Evolutionary conservation across 2,113 vertebrate genomes (phyloP).

Genomic region (Prionailurus bengalensis): DNA sequence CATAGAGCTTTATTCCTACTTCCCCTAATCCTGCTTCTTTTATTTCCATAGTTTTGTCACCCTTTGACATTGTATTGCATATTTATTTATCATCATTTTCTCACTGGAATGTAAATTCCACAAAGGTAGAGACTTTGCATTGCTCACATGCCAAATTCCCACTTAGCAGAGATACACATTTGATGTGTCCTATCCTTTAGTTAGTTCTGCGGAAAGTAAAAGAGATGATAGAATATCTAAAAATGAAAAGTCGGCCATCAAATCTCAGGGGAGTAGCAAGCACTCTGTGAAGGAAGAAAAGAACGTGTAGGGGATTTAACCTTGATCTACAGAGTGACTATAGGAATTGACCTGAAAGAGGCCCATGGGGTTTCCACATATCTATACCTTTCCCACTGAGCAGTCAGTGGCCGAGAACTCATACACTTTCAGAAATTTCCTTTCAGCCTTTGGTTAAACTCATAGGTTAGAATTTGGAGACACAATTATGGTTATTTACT

Average conservation of each 20-base stretch:
- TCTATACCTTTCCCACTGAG: background rate
- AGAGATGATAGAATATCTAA: background rate
- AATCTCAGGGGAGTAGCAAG: background rate
- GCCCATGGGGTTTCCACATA: background rate
- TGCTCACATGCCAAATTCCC: background rate
- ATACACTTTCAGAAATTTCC: background rate
- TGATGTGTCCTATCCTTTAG: background rate
- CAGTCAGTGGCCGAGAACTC: background rate
- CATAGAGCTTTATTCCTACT: background rate
- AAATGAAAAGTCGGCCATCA: background rate
- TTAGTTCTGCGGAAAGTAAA: background rate
- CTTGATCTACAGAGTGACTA: background rate
- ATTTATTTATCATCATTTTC: background rate
- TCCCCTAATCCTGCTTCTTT: background rate
- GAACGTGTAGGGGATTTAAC: background rate
- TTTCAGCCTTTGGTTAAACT: slow-evolving; percentile 8
- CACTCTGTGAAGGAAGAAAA: background rate
- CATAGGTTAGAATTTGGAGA: background rate
- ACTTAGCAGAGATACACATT: background rate
- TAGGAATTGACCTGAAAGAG: background rate
- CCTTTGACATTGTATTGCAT: background rate
- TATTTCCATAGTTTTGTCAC: background rate
- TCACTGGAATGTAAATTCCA: background rate
- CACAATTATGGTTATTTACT: background rate
- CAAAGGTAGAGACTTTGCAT: background rate